Conservation (phyloP, 1,140 invertebrate genomes). For the Brachionus koreanus region DNA sequence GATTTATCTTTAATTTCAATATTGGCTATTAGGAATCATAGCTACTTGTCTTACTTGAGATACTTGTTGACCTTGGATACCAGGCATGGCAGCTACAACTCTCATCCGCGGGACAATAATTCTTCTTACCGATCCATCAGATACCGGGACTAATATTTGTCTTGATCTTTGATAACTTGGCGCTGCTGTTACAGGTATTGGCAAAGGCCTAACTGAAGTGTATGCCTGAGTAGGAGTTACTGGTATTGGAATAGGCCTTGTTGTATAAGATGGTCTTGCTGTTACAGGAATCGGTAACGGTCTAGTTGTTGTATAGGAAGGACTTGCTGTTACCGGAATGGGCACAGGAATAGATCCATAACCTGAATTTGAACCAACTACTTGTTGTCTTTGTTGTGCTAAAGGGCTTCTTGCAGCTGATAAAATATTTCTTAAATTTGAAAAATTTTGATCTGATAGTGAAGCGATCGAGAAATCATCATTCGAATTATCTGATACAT, state of each 20-base stretch:
- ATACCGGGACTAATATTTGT: neutral
- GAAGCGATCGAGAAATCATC: neutral
- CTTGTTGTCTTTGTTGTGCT: neutral
- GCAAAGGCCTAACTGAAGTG: neutral
- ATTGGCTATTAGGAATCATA: neutral
- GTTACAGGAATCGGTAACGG: neutral
- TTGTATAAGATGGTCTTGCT: neutral
- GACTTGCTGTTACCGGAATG: neutral
- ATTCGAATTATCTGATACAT: neutral
- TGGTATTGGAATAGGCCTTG: constrained; percentile 18
- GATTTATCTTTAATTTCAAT: neutral
- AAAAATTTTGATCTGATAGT: neutral
- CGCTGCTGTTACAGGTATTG: neutral
- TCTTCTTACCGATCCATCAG: neutral
- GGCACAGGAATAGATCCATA: neutral
- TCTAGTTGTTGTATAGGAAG: neutral
- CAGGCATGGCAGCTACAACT: neutral
- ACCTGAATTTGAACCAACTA: neutral
- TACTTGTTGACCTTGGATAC: neutral
- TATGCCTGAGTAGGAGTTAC: neutral
- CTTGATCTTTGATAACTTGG: neutral
- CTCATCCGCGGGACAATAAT: neutral
- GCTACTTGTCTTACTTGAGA: neutral
- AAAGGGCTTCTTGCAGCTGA: neutral
- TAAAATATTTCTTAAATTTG: neutral